Percentiles rank a stretch among this genome's conserved stretches.
Evolutionary conservation across 2,113 vertebrate genomes (phyloP).

Genomic region (Melospiza georgiana): DNA sequence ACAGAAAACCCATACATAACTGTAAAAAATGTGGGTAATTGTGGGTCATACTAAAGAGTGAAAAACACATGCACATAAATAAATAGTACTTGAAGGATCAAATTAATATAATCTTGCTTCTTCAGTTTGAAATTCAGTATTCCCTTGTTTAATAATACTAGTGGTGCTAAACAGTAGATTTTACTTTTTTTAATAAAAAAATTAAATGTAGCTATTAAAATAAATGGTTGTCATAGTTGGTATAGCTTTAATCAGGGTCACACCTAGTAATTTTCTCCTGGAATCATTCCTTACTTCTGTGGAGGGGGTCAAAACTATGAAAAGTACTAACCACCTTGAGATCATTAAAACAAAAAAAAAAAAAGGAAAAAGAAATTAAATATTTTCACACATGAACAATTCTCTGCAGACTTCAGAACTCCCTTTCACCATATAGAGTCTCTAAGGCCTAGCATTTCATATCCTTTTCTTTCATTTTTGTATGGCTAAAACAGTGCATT

Average conservation of each 20-base stretch:
- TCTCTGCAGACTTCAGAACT: slow-evolving; percentile 14
- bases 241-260: not conserved
- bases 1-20: not conserved
- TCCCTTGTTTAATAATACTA: not conserved
- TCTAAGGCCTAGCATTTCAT: slow-evolving; percentile 1
- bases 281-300: not conserved
- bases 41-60: not conserved
- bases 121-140: not conserved
- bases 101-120: not conserved
- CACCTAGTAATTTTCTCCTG: not conserved
- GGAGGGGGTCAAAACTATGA: not conserved
- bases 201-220: not conserved
- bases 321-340: not conserved
- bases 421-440: not conserved
- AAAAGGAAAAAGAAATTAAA: not conserved
- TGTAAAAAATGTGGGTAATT: not conserved
- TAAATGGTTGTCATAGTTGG: not conserved
- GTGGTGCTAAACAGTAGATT: not conserved
- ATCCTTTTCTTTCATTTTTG: slow-evolving; percentile 47
- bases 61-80: rapidly evolving
- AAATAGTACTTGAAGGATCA: not conserved
- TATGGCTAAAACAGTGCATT: slow-evolving; percentile 14
- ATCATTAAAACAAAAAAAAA: not conserved
- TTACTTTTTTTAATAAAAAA: not conserved
- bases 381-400: slow-evolving; percentile 9